Evolutionary conservation across 2,888 invertebrate genomes (phyloP).

Genomic region (Macrophya alboannulata): DNA sequence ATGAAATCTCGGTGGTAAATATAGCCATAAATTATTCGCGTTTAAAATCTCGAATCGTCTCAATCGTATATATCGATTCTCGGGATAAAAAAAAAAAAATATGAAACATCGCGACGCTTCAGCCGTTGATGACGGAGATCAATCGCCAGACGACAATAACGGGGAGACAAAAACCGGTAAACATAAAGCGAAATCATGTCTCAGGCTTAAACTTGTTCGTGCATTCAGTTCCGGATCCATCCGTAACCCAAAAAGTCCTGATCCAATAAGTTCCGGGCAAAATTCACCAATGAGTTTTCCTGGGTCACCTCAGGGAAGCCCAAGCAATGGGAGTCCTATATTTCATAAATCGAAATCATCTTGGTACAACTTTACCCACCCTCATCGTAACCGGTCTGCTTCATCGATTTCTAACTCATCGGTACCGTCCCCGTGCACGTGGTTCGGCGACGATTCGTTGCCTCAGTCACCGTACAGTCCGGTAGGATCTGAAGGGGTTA

Average conservation of each 20-base stretch:
- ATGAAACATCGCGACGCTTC: slow-evolving; percentile 26
- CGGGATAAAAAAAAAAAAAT: not conserved
- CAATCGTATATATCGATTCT: not conserved
- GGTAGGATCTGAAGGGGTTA: not conserved
- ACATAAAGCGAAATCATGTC: slow-evolving; percentile 28
- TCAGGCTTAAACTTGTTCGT: slow-evolving; percentile 22
- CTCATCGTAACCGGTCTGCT: not conserved
- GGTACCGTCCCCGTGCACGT: not conserved
- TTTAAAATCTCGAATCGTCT: not conserved
- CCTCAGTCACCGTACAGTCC: slow-evolving; percentile 43
- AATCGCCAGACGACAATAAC: not conserved
- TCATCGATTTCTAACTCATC: slow-evolving; percentile 4
- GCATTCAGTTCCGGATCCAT: slow-evolving; percentile 45
- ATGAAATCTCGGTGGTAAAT: not conserved
- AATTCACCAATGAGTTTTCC: slow-evolving; percentile 47
- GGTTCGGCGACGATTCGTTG: slow-evolving; percentile 36
- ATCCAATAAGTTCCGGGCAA: slow-evolving; percentile 26
- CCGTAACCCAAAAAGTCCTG: not conserved
- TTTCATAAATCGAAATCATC: not conserved
- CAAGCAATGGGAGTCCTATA: slow-evolving; percentile 25
- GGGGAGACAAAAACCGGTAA: not conserved
- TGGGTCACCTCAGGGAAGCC: slow-evolving; percentile 36
- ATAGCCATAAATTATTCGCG: not conserved
- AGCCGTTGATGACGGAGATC: not conserved
- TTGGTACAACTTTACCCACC: slow-evolving; percentile 22